A percentile compares a stretch with the other conserved stretches of the same genome.
phyloP scores from a whole-genome alignment of 2,113 vertebrate genomes.

The Gadus macrocephalus region DNA sequence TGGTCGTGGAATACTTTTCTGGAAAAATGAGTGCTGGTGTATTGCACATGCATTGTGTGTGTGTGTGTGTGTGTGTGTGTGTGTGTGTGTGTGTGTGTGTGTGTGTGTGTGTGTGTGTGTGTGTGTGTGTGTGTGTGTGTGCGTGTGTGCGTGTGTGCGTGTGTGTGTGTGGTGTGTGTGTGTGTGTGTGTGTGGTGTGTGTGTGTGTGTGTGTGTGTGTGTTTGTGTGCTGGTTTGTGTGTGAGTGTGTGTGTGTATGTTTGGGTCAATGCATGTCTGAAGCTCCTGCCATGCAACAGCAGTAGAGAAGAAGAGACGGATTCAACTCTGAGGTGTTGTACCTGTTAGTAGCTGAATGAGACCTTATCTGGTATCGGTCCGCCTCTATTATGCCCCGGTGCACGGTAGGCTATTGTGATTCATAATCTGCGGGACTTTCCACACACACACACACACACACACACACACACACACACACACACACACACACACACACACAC shows the following conservation, averaged over 20 bases:
- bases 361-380: conserved; percentile 18
- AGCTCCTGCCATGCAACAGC: not conserved
- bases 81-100: too few species aligned
- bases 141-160: conserved; percentile 8
- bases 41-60: too few species aligned
- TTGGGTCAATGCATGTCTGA: not conserved
- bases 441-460: too few species aligned
- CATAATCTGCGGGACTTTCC: conserved; percentile 53
- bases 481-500: too few species aligned
- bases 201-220: not conserved
- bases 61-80: too few species aligned
- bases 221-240: not conserved
- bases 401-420: conserved; percentile 32
- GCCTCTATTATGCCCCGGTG: conserved; percentile 24
- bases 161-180: not conserved
- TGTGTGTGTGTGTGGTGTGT: conserved; percentile 1
- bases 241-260: not conserved
- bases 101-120: too few species aligned
- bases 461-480: too few species aligned
- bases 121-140: not conserved
- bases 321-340: conserved; percentile 15
- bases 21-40: too few species aligned
- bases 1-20: not conserved
- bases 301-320: not conserved
- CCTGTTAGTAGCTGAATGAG: not conserved